These are phyloP conservation scores for Nothocercus julius DNA, from an alignment of 2,113 vertebrate species.

Conservation along the genomic window DNA sequence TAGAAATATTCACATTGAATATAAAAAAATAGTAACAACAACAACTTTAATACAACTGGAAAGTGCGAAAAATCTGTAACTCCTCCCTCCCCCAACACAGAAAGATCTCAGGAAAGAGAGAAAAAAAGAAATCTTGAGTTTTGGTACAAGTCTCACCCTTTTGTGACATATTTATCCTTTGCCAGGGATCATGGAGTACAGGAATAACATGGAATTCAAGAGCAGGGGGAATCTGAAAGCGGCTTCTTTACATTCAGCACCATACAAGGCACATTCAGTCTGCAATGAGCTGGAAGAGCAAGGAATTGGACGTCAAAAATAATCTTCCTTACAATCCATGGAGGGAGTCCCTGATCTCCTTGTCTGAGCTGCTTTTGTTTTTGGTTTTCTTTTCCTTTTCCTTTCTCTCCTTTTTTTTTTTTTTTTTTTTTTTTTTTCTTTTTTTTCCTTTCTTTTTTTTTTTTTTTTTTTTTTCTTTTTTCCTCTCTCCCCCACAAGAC, in stretches of 20 bases:
- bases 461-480: not conserved
- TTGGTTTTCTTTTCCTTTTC: not conserved
- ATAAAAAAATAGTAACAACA: conserved; percentile 78
- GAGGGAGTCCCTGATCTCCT: conserved; percentile 34
- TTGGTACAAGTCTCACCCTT: conserved; percentile 30
- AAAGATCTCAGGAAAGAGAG: conserved; percentile 58
- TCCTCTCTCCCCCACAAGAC: conserved; percentile 19
- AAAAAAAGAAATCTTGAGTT: conserved; percentile 33
- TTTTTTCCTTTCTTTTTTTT: not conserved
- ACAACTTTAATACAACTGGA: conserved; percentile 80
- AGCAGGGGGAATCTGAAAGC: conserved; percentile 22
- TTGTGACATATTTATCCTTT: conserved; percentile 53
- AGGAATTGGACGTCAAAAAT: conserved; percentile 57
- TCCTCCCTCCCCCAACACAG: conserved; percentile 52
- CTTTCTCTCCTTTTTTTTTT: not conserved
- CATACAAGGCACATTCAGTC: conserved; percentile 26
- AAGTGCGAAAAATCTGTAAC: conserved; percentile 79
- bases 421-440: not conserved
- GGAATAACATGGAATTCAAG: conserved; percentile 6
- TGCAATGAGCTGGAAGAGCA: conserved; percentile 31
- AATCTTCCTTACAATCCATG: conserved; percentile 40
- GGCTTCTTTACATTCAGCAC: conserved; percentile 71
- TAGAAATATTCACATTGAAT: conserved; percentile 81
- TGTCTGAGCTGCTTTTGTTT: conserved; percentile 25
- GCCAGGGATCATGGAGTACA: conserved; percentile 38